These are phyloP conservation scores for Junonia oenone DNA, from an alignment of 2,888 invertebrate species.

Conservation along the genomic window DNA sequence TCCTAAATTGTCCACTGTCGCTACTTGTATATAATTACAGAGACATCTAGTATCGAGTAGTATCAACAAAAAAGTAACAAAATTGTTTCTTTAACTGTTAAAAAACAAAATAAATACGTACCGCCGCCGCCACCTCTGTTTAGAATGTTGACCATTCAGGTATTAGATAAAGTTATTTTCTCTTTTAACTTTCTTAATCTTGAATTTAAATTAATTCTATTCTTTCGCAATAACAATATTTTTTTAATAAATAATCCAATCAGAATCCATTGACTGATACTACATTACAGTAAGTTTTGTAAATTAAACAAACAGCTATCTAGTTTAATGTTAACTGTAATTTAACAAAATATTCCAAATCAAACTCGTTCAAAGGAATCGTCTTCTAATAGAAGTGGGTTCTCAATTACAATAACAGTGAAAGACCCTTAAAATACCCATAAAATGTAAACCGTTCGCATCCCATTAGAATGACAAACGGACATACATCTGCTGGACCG, in stretches of 20 bases:
- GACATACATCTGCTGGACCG: constrained; percentile 62
- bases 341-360: not conserved
- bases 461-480: constrained; percentile 46
- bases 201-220: too few relatives aligned
- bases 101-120: too few relatives aligned
- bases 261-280: not conserved
- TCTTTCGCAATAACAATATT: too few relatives aligned
- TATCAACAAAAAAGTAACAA: not conserved
- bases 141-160: too few relatives aligned
- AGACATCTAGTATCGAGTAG: constrained; percentile 49
- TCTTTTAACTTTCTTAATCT: too few relatives aligned
- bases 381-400: not conserved
- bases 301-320: too few relatives aligned
- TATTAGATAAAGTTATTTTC: too few relatives aligned
- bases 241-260: too few relatives aligned
- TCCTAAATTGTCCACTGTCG: not conserved
- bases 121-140: too few relatives aligned
- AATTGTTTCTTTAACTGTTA: not conserved
- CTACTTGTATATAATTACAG: not conserved
- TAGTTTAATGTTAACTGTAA: too few relatives aligned
- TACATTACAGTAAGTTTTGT: not conserved
- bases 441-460: constrained; percentile 32
- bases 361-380: not conserved
- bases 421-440: constrained; percentile 16
- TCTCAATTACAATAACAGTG: constrained; percentile 1